Evolutionary conservation across 2,797 vertebrate genomes (phyloP).

Genomic region (Dermochelys coriacea): DNA sequence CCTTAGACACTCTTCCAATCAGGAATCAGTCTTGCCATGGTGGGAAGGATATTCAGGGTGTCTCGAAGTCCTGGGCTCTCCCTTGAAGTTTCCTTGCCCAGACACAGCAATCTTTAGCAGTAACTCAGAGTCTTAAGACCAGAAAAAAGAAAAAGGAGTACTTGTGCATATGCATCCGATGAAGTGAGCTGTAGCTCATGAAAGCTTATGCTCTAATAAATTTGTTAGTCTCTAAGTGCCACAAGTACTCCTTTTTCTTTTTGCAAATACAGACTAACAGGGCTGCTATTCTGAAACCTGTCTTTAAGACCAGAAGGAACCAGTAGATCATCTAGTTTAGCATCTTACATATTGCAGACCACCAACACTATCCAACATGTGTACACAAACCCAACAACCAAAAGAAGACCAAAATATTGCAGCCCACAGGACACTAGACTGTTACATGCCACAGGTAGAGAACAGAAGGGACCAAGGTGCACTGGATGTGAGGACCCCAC

Average conservation of each 20-base stretch:
- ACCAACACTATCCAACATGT: not conserved
- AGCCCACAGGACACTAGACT: not conserved
- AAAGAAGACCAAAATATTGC: not conserved
- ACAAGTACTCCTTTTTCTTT: too few relatives aligned
- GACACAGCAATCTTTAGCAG: not conserved
- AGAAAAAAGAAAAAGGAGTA: not conserved
- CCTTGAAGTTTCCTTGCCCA: not conserved
- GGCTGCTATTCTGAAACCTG: too few relatives aligned
- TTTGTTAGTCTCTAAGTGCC: too few relatives aligned
- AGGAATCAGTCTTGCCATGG: not conserved
- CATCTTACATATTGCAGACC: not conserved
- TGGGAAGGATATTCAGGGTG: not conserved
- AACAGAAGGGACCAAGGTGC: not conserved
- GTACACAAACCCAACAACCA: not conserved
- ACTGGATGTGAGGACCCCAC: not conserved
- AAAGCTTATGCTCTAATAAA: too few relatives aligned
- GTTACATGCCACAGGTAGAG: not conserved
- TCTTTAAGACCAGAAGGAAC: not conserved
- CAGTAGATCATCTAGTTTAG: not conserved
- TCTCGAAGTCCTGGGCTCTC: not conserved
- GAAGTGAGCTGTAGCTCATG: too few relatives aligned
- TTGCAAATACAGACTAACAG: too few relatives aligned
- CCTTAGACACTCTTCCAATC: not conserved
- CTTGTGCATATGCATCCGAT: too few relatives aligned
- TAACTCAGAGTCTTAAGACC: not conserved